Conservation (phyloP, 2,113 vertebrate genomes). For the Bombycilla garrulus region DNA sequence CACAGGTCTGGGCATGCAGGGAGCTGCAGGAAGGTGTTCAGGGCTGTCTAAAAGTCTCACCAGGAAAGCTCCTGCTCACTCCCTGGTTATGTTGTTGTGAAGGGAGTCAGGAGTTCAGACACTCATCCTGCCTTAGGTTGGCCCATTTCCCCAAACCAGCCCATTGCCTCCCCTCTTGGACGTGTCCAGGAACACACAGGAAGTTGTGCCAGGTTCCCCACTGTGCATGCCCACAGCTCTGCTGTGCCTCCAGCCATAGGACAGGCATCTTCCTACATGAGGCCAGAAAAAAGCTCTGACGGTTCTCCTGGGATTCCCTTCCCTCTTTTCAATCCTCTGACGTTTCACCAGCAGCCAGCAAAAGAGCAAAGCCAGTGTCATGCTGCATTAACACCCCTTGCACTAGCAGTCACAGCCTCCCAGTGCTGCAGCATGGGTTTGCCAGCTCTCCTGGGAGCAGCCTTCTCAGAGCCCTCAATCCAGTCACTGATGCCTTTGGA, state of each 20-base stretch:
- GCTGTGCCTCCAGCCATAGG: not conserved
- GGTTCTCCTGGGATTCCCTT: not conserved
- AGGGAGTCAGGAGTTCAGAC: not conserved
- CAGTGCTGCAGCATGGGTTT: not conserved
- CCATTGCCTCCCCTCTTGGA: fast-evolving
- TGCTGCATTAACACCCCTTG: not conserved
- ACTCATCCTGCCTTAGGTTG: not conserved
- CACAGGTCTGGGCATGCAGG: fast-evolving
- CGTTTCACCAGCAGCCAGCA: not conserved
- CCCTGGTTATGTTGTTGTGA: fast-evolving
- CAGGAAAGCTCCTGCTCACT: not conserved
- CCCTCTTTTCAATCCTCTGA: not conserved
- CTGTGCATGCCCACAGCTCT: not conserved
- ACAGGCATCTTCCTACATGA: not conserved
- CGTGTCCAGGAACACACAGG: not conserved
- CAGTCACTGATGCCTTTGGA: fast-evolving
- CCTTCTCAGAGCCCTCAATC: not conserved
- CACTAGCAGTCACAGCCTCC: not conserved
- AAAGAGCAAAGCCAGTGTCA: not conserved
- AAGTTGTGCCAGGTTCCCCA: fast-evolving
- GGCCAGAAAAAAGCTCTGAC: not conserved
- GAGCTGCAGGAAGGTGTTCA: not conserved
- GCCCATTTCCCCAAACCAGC: not conserved
- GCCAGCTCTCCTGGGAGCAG: not conserved
- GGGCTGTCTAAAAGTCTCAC: not conserved